Base-by-base conservation (phyloP, 2,113 vertebrate genomes). In the Oophaga pumilio region DNA sequence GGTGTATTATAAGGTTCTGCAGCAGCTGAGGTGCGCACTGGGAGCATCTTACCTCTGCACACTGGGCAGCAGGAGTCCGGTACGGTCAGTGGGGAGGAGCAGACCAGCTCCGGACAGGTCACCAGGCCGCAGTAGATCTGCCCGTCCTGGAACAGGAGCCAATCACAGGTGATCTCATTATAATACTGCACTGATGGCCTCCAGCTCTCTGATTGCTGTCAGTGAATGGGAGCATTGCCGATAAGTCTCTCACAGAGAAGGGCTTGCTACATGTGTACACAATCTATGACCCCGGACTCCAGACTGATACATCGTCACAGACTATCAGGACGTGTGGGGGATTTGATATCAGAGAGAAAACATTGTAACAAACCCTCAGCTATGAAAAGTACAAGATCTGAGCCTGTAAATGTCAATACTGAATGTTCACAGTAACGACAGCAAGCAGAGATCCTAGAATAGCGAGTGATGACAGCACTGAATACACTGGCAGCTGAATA, bases 101-200 rank as follows among this genome's bases (percentile, higher is more conserved):
- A 99, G 86, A 94, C 90, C 18, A 97, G 92, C 49, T 95, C 94
- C 0, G 95, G 96, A 90, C 98, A 99, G 24, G 96, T 97, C 93
- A 96, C 96, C 94, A 98, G 91, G 68, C 95, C 97, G 0, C 98
- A 99, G 95, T 98, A 99, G 89, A 98, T 97, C 91, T 98, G 97
- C 64, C 97, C 97, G 91, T 97, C 96, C 98, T 97, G 80, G 52
- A 87, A 76, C 0, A 56, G 69, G 52, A 84, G 18, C 84, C 82
- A 86, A 22, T 53, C 20, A 20, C 18, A 22, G 18, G 10, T 6
- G 6, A 62, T 8, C 60, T 7, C 18, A 20, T 62, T 5, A 62
- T 22, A 62, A 20, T 43, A 53, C 2, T 43, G 5, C 33, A 43
- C 3, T 5, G 33, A 43, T 43, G 33, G 33, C 5, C 5, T 43